Percentiles rank a stretch among this genome's conserved stretches.
Conservation (phyloP, 1,140 invertebrate genomes). For the Lepidurus packardi region DNA sequence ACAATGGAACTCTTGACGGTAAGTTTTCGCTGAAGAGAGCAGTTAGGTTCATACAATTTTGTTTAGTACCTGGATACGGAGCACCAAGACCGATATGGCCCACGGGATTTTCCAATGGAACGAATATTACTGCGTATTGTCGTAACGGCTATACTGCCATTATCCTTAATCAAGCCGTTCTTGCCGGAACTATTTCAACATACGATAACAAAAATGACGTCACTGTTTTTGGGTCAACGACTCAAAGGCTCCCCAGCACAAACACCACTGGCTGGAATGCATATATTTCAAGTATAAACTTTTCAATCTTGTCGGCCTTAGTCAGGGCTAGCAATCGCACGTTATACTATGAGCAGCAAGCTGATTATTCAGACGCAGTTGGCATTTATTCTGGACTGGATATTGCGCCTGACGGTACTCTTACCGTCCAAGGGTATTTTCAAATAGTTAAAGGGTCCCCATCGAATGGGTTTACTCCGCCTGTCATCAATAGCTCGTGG, state of each 20-base stretch:
- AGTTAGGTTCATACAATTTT: neutral
- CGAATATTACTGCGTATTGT: neutral
- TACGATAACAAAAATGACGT: neutral
- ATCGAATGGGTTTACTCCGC: neutral
- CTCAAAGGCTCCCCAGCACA: neutral
- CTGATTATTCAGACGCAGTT: neutral
- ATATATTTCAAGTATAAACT: neutral
- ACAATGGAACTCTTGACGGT: neutral
- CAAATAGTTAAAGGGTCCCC: neutral
- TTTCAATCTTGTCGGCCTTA: neutral
- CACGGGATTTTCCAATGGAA: neutral
- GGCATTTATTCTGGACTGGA: neutral
- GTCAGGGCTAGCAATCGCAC: neutral
- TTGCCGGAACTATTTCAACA: too few species aligned
- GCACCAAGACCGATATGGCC: neutral
- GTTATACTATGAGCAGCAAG: neutral
- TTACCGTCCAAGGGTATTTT: neutral
- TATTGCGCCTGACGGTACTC: neutral
- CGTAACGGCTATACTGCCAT: neutral
- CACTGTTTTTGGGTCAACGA: neutral
- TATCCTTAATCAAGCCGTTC: too few species aligned
- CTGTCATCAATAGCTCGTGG: neutral
- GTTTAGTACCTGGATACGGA: neutral
- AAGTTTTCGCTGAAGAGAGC: neutral
- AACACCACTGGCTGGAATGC: neutral